Evolutionary conservation across 2,113 vertebrate species (phyloP), one percentile per base, ranked within the genome.

Genomic region (Siniperca knerii): DNA sequence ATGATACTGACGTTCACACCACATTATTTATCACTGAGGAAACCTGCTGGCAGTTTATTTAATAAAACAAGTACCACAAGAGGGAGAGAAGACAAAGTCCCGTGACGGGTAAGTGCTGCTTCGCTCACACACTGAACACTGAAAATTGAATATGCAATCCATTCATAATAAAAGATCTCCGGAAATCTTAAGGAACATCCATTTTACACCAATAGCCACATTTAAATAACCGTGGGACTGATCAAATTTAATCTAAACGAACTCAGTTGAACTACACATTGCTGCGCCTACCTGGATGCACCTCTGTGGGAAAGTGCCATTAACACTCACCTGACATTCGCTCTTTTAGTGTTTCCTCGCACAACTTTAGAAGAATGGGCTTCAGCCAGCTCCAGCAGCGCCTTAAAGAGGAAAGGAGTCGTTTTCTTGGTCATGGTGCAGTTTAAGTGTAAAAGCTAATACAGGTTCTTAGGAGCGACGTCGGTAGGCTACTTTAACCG

Each of bases 271-370:
- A 10, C 50, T 3, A 1, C 9, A n/a, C n/a, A 13, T 20, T 60
- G 25, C 48, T 8, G 15, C 21, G 5, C 4, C 25, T 18, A 82
- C 77, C 64, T 87, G 75, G 13, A 2, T 0, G n/a, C 61, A 12
- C 6, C n/a, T 77, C 77, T 11, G 2, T 2, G 57, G 0, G 13
- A 12, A 54, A 61, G 40, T 20, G 29, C 29, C 21, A 1, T 5
- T 8, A 16, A 15, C 15, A 73, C 90, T 88, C 89, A 96, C 95
- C 94, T 94, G 89, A 84, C 13, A 37, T 77, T 74, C 6, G 69
- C 52, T 87, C 48, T 73, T 35, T 25, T 91, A 0, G 33, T 6
- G 60, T 82, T 92, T 71, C 90, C 89, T 13, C 82, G 69, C 35
- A 72, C 0, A n/a, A 74, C 12, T 55, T 66, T 92, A 0, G 33